Conservation (phyloP, 1,140 invertebrate species). For the Cotesia glomerata region DNA sequence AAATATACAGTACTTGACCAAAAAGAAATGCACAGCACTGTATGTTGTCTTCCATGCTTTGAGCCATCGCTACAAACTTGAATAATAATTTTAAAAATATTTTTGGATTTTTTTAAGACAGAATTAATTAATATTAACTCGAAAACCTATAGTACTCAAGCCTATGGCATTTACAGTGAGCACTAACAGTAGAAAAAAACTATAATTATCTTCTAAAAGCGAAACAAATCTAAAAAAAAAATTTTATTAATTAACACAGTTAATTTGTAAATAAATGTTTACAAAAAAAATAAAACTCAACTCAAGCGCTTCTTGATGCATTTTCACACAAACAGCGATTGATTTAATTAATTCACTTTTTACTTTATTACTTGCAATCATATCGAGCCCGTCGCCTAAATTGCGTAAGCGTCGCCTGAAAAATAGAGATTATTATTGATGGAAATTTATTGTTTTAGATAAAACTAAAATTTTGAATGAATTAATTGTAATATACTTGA, state of each 20-base stretch:
- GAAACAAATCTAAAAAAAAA: background rate
- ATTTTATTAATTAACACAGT: background rate
- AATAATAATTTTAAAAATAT: no score
- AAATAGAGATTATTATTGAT: no score
- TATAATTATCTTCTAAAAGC: no score
- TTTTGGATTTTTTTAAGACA: no score
- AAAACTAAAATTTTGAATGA: background rate
- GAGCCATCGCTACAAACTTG: background rate
- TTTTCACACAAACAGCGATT: background rate
- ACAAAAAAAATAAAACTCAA: background rate
- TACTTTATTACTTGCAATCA: background rate
- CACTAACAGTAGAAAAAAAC: no score
- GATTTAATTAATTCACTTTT: background rate
- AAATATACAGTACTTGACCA: slow-evolving; percentile 4
- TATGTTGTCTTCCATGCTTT: background rate
- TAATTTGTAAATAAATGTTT: no score
- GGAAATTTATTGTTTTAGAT: background rate
- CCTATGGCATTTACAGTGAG: no score
- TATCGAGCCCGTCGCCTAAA: background rate
- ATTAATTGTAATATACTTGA: slow-evolving; percentile 19
- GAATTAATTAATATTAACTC: background rate
- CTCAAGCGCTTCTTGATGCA: background rate
- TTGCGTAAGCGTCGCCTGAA: background rate
- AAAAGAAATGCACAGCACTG: background rate
- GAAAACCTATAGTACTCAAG: no score